These are phyloP conservation scores for Copidosoma aretas DNA, from an alignment of 2,888 invertebrate genomes.

Conservation along the genomic window DNA sequence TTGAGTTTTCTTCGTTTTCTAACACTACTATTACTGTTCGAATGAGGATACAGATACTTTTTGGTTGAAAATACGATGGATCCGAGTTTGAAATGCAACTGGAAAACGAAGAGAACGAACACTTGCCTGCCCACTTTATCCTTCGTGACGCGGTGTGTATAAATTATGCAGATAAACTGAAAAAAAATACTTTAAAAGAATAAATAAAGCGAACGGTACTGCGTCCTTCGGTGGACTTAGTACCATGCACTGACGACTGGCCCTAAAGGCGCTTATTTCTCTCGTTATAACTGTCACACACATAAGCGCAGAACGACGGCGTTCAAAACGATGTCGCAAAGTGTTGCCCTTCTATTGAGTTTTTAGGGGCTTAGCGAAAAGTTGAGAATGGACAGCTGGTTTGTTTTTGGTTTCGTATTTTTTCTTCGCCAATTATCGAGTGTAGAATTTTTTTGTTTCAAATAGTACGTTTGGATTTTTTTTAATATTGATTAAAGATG, in stretches of 20 bases:
- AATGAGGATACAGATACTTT: not conserved
- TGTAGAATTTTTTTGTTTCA: too few species aligned
- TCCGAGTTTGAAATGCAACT: too few species aligned
- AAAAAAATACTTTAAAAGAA: too few species aligned
- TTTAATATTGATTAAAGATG: too few species aligned
- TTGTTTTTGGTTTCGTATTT: too few species aligned
- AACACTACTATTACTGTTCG: too few species aligned
- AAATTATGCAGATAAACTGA: not conserved
- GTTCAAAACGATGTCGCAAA: slow-evolving; percentile 10
- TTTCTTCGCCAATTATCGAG: too few species aligned
- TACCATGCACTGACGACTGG: slow-evolving; percentile 3
- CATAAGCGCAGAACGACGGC: not conserved
- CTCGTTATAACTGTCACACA: not conserved
- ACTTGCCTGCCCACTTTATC: not conserved
- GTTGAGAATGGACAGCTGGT: too few species aligned
- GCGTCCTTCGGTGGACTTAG: not conserved
- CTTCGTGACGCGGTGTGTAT: not conserved
- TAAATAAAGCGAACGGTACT: not conserved
- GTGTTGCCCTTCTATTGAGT: too few species aligned
- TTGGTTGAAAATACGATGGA: not conserved
- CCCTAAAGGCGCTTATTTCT: not conserved
- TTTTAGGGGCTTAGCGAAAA: not conserved
- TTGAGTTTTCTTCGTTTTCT: too few species aligned
- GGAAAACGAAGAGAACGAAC: not conserved
- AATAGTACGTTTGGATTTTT: too few species aligned